phyloP scores from a whole-genome alignment of 2,797 vertebrate genomes.

The Lepilemur septentrionalis region DNA sequence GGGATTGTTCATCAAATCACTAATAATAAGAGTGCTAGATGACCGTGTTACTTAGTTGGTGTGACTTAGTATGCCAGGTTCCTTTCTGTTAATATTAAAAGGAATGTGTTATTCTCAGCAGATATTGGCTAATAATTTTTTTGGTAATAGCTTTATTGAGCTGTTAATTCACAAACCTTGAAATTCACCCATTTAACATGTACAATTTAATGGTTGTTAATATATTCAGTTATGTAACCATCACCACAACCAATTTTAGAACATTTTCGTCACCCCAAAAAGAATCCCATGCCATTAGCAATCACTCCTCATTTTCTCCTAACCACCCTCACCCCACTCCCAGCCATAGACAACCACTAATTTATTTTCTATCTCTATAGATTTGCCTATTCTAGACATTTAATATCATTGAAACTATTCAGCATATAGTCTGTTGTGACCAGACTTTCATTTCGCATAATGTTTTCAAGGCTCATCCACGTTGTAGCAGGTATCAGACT shows the following conservation, averaged over 20 bases:
- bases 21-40: background rate
- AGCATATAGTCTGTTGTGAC: background rate
- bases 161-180: background rate
- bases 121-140: background rate
- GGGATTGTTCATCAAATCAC: background rate
- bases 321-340: accelerated
- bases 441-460: background rate
- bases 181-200: background rate
- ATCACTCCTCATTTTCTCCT: background rate
- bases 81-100: background rate
- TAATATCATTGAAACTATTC: background rate
- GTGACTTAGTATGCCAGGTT: background rate
- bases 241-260: background rate
- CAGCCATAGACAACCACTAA: background rate
- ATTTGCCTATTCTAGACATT: background rate
- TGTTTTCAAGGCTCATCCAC: background rate
- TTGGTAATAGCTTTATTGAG: background rate
- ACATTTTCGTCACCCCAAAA: background rate
- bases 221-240: background rate
- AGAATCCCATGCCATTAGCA: background rate
- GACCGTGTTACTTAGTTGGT: background rate
- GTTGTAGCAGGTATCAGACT: background rate
- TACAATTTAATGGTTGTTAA: background rate
- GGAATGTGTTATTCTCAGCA: background rate
- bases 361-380: background rate